Base-by-base conservation (phyloP, 2,797 vertebrate species). In the Forpus xanthops region DNA sequence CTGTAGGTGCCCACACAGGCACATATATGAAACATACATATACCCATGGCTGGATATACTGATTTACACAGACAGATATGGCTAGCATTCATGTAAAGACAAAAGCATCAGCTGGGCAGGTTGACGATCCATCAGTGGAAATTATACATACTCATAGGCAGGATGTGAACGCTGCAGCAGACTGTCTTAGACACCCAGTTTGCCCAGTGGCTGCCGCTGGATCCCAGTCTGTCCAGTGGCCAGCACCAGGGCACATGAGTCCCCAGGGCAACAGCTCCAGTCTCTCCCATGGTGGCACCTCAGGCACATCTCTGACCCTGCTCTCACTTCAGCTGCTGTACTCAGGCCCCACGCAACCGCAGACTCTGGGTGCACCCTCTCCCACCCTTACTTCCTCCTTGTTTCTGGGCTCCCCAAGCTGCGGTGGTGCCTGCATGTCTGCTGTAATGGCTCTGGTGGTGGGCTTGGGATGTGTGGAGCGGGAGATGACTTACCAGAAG, bases 11-110 rank as follows among this genome's bases (percentile, higher is more conserved):
- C 11, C 15, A 21, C 31, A 15, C 12, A 41, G 28, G 30, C 16
- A 17, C 39, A n/a, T 1, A 0, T 24, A 27, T 41, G 12, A 19
- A n/a, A 11, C 45, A 35, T 31, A 33, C 18, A 30, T 8, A 13
- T 11, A 39, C 3, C 11, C 30, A 3, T 0, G 2, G 33, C 12
- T 0, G 0, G n/a, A 56, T 19, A 13, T 31, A 3, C n/a, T 11
- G 37, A 39, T 28, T 49, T 58, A 12, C 33, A 18, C 28, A 52
- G 47, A 9, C 4, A 37, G 41, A 41, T 23, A 75, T 2, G 1
- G 42, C 14, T 53, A 42, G 66, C 1, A 3, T 49, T 42, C 18
- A 16, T 0, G 0, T 42, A 28, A 88, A 80, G 30, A 28, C 37
- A 23, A 58, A 39, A 67, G 70, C 3, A 3, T 31, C 1, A 15